phyloP scores from a whole-genome alignment of 2,888 invertebrate genomes.

The Euzetes globulus region DNA sequence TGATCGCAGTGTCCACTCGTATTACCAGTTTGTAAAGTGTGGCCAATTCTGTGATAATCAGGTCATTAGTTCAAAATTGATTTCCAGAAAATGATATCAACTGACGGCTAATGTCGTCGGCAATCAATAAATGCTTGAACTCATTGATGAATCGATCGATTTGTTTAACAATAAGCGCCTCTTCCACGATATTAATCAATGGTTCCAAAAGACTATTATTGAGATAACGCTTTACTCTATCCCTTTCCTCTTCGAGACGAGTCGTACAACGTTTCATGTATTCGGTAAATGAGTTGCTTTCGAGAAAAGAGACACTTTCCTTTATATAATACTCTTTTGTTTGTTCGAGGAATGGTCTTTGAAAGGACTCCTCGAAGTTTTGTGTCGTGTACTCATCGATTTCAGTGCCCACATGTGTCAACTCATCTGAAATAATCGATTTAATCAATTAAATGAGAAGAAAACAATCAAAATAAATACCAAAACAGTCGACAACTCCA shows the following conservation, averaged over 20 bases:
- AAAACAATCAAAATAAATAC: background rate
- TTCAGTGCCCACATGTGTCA: slow-evolving; percentile 85
- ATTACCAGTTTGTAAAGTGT: slow-evolving; percentile 91
- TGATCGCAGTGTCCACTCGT: slow-evolving; percentile 79
- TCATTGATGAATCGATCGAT: slow-evolving; percentile 90
- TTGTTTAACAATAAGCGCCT: slow-evolving; percentile 90
- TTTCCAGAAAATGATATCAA: background rate
- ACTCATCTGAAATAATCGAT: slow-evolving; percentile 53
- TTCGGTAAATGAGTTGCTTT: slow-evolving; percentile 91
- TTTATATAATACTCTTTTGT: slow-evolving; percentile 88
- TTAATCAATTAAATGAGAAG: background rate
- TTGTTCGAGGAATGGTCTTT: slow-evolving; percentile 84
- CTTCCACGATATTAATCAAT: slow-evolving; percentile 82
- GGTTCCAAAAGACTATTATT: slow-evolving; percentile 85
- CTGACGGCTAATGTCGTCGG: slow-evolving; percentile 68
- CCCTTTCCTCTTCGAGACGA: slow-evolving; percentile 80
- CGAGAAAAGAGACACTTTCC: slow-evolving; percentile 85
- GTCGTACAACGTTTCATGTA: slow-evolving; percentile 84
- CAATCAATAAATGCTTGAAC: slow-evolving; percentile 80
- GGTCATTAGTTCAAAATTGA: background rate
- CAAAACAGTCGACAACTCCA: slow-evolving; percentile 31
- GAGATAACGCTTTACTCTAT: slow-evolving; percentile 85
- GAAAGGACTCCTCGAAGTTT: slow-evolving; percentile 73
- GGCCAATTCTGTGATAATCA: slow-evolving; percentile 60
- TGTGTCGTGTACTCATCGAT: slow-evolving; percentile 62